Percentiles rank a stretch among this genome's conserved stretches.
These are phyloP conservation scores for Danionella dracula DNA, from an alignment of 2,797 vertebrate species.

Conservation along the genomic window DNA sequence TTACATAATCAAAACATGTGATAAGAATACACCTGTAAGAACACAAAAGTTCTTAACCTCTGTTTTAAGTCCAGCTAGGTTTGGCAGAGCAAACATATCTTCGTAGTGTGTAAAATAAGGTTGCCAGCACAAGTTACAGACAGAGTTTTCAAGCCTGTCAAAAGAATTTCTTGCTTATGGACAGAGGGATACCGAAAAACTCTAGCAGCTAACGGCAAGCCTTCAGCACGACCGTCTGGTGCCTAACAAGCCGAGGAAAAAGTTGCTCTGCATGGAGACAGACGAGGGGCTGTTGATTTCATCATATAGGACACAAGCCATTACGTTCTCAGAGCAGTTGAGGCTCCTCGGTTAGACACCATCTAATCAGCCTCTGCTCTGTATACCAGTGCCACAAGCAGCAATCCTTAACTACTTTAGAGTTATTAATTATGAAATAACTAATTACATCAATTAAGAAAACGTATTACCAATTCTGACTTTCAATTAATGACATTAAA, in stretches of 20 bases:
- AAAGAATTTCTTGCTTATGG: slow-evolving; percentile 33
- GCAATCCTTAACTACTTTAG: neutral
- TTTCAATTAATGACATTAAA: neutral
- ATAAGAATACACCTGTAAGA: too few species aligned
- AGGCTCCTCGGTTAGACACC: neutral
- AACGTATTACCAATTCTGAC: neutral
- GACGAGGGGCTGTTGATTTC: slow-evolving; percentile 5
- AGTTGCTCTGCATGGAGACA: slow-evolving; percentile 3
- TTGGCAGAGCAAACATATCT: slow-evolving; percentile 12
- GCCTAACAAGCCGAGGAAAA: slow-evolving; percentile 29
- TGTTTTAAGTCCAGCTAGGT: neutral
- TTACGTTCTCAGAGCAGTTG: neutral
- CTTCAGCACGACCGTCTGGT: neutral
- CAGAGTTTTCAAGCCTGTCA: slow-evolving; percentile 35
- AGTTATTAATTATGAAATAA: neutral
- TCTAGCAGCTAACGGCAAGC: slow-evolving; percentile 12
- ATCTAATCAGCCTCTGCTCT: neutral
- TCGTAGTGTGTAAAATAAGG: slow-evolving; percentile 11
- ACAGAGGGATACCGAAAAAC: neutral
- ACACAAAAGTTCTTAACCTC: slow-evolving; percentile 19
- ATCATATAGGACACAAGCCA: slow-evolving; percentile 3
- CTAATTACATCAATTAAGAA: neutral
- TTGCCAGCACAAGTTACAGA: slow-evolving; percentile 34
- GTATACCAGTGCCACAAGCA: neutral
- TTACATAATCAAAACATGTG: slow-evolving; percentile 13